Conservation (phyloP, 2,888 invertebrate species). For the Noctuana brunneofusca region DNA sequence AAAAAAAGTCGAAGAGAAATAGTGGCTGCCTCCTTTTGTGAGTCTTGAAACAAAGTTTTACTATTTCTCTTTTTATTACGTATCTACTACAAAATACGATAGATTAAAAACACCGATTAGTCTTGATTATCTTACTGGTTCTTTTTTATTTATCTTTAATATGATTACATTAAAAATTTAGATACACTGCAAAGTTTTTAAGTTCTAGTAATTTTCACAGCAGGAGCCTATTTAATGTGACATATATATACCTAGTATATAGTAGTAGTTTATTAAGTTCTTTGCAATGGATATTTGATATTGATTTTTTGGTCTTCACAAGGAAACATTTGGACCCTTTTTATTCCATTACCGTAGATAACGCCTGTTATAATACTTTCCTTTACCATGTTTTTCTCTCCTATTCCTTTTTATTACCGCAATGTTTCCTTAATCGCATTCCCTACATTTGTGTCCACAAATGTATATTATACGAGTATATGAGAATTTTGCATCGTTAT, state of each 20-base stretch:
- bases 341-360: slow-evolving; percentile 28
- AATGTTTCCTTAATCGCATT: slow-evolving; percentile 26
- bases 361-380: slow-evolving; percentile 24
- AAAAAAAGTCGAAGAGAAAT: slow-evolving; percentile 56
- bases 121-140: slow-evolving; percentile 1
- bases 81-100: slow-evolving; percentile 37
- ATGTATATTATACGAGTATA: slow-evolving; percentile 6
- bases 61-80: slow-evolving; percentile 43
- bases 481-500: slow-evolving; percentile 7
- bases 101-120: slow-evolving; percentile 42
- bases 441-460: slow-evolving; percentile 14
- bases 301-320: slow-evolving; percentile 9
- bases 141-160: background rate
- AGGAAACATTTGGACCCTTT: slow-evolving; percentile 20
- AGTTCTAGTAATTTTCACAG: background rate
- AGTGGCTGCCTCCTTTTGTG: slow-evolving; percentile 54
- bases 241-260: too few relatives aligned
- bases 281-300: background rate
- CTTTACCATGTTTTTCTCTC: slow-evolving; percentile 19
- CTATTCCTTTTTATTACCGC: slow-evolving; percentile 25
- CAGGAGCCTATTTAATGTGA: too few relatives aligned
- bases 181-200: background rate
- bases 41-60: slow-evolving; percentile 47
- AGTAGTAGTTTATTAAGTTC: background rate
- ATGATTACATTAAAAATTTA: background rate